phyloP scores from a whole-genome alignment of 2,888 invertebrate genomes.

The Caenorhabditis sp. region DNA sequence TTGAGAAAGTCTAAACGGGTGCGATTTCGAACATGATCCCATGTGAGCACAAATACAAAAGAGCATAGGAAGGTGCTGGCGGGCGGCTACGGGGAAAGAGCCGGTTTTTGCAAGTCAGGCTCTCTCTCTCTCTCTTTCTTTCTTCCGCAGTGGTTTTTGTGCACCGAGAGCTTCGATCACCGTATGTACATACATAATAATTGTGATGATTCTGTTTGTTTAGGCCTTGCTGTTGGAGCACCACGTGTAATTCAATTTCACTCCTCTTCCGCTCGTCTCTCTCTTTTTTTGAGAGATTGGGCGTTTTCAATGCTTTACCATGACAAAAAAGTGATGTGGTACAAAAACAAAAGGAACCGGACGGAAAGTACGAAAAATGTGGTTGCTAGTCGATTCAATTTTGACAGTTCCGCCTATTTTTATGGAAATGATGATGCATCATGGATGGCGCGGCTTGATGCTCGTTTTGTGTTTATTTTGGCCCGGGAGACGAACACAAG shows the following conservation, averaged over 20 bases:
- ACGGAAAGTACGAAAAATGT: no score
- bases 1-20: neutral
- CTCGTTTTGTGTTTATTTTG: slow-evolving; percentile 34
- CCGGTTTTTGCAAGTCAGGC: slow-evolving; percentile 31
- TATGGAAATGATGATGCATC: slow-evolving; percentile 1
- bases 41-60: slow-evolving; percentile 6
- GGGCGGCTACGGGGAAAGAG: slow-evolving; percentile 2
- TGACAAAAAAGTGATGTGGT: neutral
- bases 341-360: neutral
- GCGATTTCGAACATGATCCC: neutral
- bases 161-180: slow-evolving; percentile 1
- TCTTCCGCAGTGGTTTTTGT: slow-evolving; percentile 21
- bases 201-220: slow-evolving; percentile 41
- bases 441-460: neutral
- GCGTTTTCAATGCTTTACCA: no score
- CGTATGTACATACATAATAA: slow-evolving; percentile 42
- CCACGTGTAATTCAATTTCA: slow-evolving; percentile 44
- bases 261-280: no score
- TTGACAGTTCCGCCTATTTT: neutral
- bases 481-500: neutral
- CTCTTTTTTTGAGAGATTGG: no score
- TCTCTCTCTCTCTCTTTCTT: neutral
- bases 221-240: neutral
- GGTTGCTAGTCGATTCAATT: no score
- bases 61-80: slow-evolving; percentile 1